Conservation (phyloP, 2,888 invertebrate genomes). For the Cremastinae sp. region DNA sequence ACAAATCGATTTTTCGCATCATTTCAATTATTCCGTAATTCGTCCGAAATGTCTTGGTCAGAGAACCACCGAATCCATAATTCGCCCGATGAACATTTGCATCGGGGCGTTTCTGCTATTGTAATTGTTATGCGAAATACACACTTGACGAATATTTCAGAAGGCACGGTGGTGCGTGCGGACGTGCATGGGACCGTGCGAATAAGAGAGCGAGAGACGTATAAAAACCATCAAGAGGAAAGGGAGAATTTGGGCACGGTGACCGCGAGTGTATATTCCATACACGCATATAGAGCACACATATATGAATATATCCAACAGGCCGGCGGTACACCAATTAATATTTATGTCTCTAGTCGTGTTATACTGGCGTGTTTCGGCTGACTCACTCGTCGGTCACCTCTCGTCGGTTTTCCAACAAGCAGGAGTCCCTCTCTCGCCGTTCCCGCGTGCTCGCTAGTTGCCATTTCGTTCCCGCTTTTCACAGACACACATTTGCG, state of each 20-base stretch:
- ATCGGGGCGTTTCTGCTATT: too few species aligned
- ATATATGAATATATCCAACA: slow-evolving; percentile 2
- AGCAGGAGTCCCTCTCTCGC: slow-evolving; percentile 6
- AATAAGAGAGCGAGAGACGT: not conserved
- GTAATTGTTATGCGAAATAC: slow-evolving; percentile 1
- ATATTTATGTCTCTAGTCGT: slow-evolving; percentile 61
- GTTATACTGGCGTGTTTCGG: slow-evolving; percentile 55
- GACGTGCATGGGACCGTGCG: not conserved
- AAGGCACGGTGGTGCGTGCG: slow-evolving; percentile 1
- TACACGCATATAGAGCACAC: not conserved
- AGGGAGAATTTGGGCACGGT: slow-evolving; percentile 26
- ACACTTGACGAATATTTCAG: slow-evolving; percentile 12
- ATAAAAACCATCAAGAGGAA: not conserved
- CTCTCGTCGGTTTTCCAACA: slow-evolving; percentile 42
- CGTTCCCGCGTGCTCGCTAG: slow-evolving; percentile 1
- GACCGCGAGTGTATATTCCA: slow-evolving; percentile 23
- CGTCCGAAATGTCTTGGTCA: too few species aligned
- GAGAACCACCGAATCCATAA: too few species aligned
- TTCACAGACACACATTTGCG: slow-evolving; percentile 5
- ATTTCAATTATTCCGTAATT: too few species aligned
- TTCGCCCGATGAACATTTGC: too few species aligned
- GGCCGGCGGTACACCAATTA: slow-evolving; percentile 51
- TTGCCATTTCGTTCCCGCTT: slow-evolving; percentile 30
- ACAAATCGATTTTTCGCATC: too few species aligned
- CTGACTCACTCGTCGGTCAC: slow-evolving; percentile 52